Percentiles rank a stretch among this genome's conserved stretches.
phyloP scores from a whole-genome alignment of 2,888 invertebrate genomes.

The Piscicola geometra region DNA sequence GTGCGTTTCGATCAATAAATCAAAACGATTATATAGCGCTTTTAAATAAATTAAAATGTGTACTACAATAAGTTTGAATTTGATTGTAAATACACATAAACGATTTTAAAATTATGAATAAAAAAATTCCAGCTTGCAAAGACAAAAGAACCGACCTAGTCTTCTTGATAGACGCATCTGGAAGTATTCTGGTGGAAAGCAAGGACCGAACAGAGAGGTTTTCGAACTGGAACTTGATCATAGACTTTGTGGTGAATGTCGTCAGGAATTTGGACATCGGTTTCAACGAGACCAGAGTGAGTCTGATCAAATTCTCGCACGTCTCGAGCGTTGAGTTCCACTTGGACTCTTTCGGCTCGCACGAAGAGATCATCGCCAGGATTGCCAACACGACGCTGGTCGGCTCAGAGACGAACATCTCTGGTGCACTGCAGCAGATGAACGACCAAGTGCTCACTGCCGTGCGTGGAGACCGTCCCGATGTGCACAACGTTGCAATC shows the following conservation, averaged over 20 bases:
- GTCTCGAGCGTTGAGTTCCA: constrained; percentile 23
- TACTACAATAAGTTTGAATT: no score
- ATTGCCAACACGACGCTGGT: constrained; percentile 13
- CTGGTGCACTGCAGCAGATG: constrained; percentile 19
- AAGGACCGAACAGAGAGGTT: background rate
- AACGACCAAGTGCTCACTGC: constrained; percentile 14
- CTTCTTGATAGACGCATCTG: constrained; percentile 34
- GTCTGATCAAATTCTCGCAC: constrained; percentile 29
- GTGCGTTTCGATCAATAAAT: no score
- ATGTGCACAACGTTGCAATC: constrained; percentile 24
- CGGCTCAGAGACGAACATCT: constrained; percentile 29
- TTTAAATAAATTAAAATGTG: no score
- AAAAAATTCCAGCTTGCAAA: constrained; percentile 33
- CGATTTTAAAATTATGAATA: background rate
- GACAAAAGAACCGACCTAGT: constrained; percentile 30
- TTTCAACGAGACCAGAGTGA: constrained; percentile 22
- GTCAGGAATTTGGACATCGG: constrained; percentile 20
- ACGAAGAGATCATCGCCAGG: background rate
- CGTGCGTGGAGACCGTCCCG: constrained; percentile 11
- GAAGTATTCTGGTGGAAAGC: constrained; percentile 29
- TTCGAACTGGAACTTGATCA: constrained; percentile 28
- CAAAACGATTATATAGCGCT: no score
- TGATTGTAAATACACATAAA: no score
- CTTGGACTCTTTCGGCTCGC: constrained; percentile 9
- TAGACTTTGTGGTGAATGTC: constrained; percentile 23